Evolutionary conservation across 2,888 invertebrate species (phyloP), one percentile per base, ranked within the genome.

Genomic region (Baronia brevicornis): DNA sequence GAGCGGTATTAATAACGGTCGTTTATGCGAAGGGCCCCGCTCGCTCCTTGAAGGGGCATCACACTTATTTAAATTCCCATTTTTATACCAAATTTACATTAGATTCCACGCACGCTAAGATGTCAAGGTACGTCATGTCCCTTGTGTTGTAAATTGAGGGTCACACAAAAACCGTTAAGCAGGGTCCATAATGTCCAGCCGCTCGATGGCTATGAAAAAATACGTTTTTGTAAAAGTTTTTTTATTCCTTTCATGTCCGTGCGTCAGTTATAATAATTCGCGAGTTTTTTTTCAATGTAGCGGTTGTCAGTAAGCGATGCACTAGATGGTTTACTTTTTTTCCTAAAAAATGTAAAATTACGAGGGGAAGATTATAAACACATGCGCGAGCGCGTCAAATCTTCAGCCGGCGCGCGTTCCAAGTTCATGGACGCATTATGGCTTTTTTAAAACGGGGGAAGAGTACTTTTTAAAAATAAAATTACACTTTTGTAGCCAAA

Each of bases 361-460:
- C 68, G 71, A 77, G 84, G 84, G 82, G 82, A 78, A 67, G 66
- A 73, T 75, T 70, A 77, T 74, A 80, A 75, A 73, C 84, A 82
- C 75, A 80, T 82, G 82, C 82, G 80, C 78, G 68, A 78, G 82
- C 82, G 82, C 79, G 77, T 77, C 82, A 84, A 82, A 82, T 82
- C 73, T 73, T 80, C 82, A 84, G 82, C 80, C 80, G 82, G 79
- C 82, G 78, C 66, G 66, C 73, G 79, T 66, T 45, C 54, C 43
- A 51, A 67, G 66, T 61, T 60, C 67, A 54, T 66, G 63, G 68
- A 69, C 60, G 59, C 64, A 67, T 79, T 79, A 78, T 63, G 68
- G 79, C 72, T 75, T 80, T 84, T 84, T 82, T 78, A 78, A 74
- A 54, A 59, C 64, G 60, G 63, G 78, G 75, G 73, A 74, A 70